A percentile compares a stretch with the other conserved stretches of the same genome.
These are phyloP conservation scores for Leucophenga maculata DNA, from an alignment of 2,888 invertebrate genomes.

Conservation along the genomic window DNA sequence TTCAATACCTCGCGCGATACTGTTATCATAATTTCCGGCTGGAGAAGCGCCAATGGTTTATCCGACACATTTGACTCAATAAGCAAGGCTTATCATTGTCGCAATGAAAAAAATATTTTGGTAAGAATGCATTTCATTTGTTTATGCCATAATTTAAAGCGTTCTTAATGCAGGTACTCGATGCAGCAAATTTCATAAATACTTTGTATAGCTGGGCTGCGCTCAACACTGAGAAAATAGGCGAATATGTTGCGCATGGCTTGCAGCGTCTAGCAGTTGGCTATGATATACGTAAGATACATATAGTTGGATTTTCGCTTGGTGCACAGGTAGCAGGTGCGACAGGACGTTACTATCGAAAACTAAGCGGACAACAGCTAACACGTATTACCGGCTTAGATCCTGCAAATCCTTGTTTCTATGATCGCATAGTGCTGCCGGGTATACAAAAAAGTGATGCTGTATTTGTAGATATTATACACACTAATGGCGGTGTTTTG, in stretches of 20 bases:
- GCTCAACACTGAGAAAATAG: slow-evolving; percentile 62
- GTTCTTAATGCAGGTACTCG: slow-evolving; percentile 42
- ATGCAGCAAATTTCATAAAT: slow-evolving; percentile 56
- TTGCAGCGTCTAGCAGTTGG: slow-evolving; percentile 46
- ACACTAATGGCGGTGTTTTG: slow-evolving; percentile 61
- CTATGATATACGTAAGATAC: slow-evolving; percentile 54
- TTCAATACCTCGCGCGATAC: slow-evolving; percentile 18
- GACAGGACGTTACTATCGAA: slow-evolving; percentile 55
- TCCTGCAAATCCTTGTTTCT: slow-evolving; percentile 68
- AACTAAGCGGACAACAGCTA: slow-evolving; percentile 47
- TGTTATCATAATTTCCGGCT: slow-evolving; percentile 65
- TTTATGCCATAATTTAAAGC: too few species aligned
- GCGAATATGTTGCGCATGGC: slow-evolving; percentile 51
- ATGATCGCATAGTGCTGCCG: slow-evolving; percentile 52
- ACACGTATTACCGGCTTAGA: slow-evolving; percentile 68
- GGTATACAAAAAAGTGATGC: slow-evolving; percentile 65
- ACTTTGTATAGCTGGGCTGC: slow-evolving; percentile 67
- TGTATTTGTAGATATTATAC: slow-evolving; percentile 64
- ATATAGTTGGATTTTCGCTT: slow-evolving; percentile 66
- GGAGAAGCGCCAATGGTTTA: slow-evolving; percentile 49
- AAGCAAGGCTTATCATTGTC: slow-evolving; percentile 62
- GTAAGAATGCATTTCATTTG: slow-evolving; percentile 33
- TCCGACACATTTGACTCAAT: slow-evolving; percentile 46
- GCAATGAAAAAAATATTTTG: slow-evolving; percentile 58
- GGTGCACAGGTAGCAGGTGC: slow-evolving; percentile 67